These are phyloP conservation scores for Sebastes iracundus DNA, from an alignment of 2,797 vertebrate species.

Conservation along the genomic window DNA sequence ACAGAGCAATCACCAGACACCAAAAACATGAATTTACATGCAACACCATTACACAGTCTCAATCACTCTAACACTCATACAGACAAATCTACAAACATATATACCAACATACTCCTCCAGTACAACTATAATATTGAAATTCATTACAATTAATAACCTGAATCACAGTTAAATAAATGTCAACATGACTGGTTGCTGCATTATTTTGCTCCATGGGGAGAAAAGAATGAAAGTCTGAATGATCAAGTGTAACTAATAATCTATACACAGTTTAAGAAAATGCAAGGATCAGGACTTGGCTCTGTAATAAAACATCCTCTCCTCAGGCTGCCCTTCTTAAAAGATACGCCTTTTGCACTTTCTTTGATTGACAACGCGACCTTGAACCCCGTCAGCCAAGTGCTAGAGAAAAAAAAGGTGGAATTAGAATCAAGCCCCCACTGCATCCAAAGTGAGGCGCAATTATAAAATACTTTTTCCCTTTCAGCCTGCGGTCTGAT, in stretches of 20 bases:
- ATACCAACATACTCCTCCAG: neutral
- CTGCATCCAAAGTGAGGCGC: conserved; percentile 27
- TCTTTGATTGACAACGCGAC: conserved; percentile 44
- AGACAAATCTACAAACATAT: neutral
- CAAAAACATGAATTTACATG: neutral
- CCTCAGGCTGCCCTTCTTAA: neutral
- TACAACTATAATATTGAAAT: neutral
- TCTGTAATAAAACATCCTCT: conserved; percentile 9
- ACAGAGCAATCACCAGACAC: neutral
- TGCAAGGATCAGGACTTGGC: neutral
- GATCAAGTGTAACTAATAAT: neutral
- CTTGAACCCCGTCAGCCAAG: conserved; percentile 38
- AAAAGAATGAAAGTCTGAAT: neutral
- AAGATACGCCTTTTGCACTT: conserved; percentile 8
- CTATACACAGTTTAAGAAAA: neutral
- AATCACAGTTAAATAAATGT: neutral
- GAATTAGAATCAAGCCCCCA: conserved; percentile 33
- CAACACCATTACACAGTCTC: neutral
- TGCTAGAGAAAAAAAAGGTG: neutral
- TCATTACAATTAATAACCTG: neutral
- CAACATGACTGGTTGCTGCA: neutral
- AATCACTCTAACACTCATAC: neutral
- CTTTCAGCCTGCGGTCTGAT: conserved; percentile 44
- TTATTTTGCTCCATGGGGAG: neutral
- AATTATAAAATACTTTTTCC: conserved; percentile 53